phyloP scores from a whole-genome alignment of 2,797 vertebrate species.

The Craterocephalus amniculus region DNA sequence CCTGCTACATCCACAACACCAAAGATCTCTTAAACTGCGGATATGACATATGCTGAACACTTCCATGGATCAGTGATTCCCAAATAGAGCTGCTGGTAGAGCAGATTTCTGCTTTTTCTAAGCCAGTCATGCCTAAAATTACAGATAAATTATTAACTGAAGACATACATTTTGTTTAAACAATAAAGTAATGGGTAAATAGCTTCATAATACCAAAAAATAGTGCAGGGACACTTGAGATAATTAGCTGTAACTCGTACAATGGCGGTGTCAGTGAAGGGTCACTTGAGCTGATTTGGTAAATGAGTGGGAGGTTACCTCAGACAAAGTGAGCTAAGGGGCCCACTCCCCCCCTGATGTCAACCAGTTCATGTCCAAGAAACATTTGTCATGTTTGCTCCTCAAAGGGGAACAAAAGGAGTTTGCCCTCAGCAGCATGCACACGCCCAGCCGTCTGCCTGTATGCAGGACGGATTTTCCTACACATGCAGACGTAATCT shows the following conservation, averaged over 20 bases:
- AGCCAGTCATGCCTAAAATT: not conserved
- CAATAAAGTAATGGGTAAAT: not conserved
- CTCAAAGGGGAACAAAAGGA: constrained; percentile 24
- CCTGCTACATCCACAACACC: constrained; percentile 23
- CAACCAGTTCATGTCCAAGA: constrained; percentile 12
- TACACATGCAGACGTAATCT: constrained; percentile 24
- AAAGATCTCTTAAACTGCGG: constrained; percentile 20
- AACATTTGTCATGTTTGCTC: constrained; percentile 6
- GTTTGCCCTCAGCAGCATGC: constrained; percentile 1
- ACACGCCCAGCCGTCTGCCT: constrained; percentile 17
- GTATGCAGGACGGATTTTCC: constrained; percentile 12
- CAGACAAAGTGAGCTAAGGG: not conserved
- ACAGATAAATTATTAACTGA: not conserved
- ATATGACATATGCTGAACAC: constrained; percentile 10
- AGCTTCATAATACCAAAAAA: not conserved
- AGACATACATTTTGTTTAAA: not conserved
- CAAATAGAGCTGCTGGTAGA: not conserved
- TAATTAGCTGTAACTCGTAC: not conserved
- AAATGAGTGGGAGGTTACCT: not conserved
- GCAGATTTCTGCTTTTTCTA: not conserved
- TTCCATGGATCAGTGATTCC: not conserved
- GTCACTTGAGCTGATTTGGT: not conserved
- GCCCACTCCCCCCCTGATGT: not conserved
- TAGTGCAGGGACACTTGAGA: not conserved
- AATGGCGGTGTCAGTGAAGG: not conserved